A percentile compares a stretch with the other conserved stretches of the same genome.
These are phyloP conservation scores for Cheilinus undulatus DNA, from an alignment of 2,113 vertebrate genomes.

Conservation along the genomic window DNA sequence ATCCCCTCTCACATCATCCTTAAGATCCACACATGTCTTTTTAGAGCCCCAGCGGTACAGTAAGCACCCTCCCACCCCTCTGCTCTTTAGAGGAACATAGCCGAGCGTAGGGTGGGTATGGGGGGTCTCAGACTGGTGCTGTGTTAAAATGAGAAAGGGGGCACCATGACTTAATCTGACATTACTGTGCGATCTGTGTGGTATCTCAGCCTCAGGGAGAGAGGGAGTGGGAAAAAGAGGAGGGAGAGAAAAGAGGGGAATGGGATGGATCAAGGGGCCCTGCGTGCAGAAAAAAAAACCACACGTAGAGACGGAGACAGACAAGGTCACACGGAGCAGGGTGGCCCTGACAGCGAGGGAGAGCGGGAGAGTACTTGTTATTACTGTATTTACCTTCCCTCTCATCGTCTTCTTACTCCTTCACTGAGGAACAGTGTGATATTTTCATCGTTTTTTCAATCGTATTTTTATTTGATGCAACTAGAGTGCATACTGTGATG, in stretches of 20 bases:
- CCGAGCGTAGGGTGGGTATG: constrained; percentile 50
- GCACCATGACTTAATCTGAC: constrained; percentile 82
- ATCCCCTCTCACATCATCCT: constrained; percentile 65
- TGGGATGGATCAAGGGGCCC: constrained; percentile 77
- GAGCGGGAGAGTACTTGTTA: constrained; percentile 58
- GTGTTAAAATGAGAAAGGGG: constrained; percentile 76
- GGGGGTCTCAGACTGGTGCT: constrained; percentile 68
- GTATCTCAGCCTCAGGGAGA: constrained; percentile 77
- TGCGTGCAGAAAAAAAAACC: constrained; percentile 72
- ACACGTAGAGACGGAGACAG: constrained; percentile 77
- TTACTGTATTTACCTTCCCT: constrained; percentile 67
- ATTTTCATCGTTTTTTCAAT: not conserved
- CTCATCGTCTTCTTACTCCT: constrained; percentile 26
- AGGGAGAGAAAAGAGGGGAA: constrained; percentile 65
- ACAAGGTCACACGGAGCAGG: constrained; percentile 83
- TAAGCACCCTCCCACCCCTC: constrained; percentile 55
- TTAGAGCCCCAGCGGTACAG: constrained; percentile 68
- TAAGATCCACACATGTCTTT: constrained; percentile 66
- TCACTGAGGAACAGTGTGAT: not conserved
- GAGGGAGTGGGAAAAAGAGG: constrained; percentile 54
- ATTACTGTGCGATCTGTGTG: constrained; percentile 82
- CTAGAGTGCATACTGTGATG: constrained; percentile 19
- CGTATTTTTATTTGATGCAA: constrained; percentile 5
- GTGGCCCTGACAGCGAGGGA: constrained; percentile 76
- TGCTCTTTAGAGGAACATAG: constrained; percentile 53